Evolutionary conservation across 2,113 vertebrate genomes (phyloP), one percentile per base, ranked within the genome.

Genomic region (Monopterus albus): DNA sequence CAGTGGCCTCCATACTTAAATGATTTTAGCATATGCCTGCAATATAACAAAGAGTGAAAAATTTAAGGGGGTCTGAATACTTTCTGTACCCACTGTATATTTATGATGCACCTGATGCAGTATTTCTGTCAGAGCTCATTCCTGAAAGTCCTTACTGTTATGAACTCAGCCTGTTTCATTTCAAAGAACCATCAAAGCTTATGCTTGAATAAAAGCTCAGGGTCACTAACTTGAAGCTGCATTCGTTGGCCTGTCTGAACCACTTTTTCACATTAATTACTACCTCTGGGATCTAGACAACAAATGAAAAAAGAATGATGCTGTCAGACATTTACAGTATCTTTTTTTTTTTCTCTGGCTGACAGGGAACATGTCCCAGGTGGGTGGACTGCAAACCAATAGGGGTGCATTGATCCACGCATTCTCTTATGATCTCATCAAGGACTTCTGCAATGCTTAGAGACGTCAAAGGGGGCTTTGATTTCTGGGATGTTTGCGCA

Each of bases 401-500:
- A 17, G 45, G 38, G 31, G 18, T 2, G 7, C 51, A 85, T 68
- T 57, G 77, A 83, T 83, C 26, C 43, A 57, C 50, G 50, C 9
- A 47, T 31, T 78, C 36, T 60, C 50, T 78, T 64, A 68, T 69
- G 58, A 72, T 45, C n/a, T 38, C 55, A 60, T 83, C 63, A 83
- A 81, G 50, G 70, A 72, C 35, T 60, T 78, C 46, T 79, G 75
- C 78, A 60, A 74, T 55, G 35, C 20, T 33, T 20, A 35, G 33
- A 13, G 45, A 47, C n/a, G 66, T 79, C 74, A 86, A 75, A 83
- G 47, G 31, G 39, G 2, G 43, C 80, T 90, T 86, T 75, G 75
- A 86, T 84, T 80, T 72, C 66, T 55, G 39, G 64, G 61, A 57
- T 17, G 18, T 78, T 68, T 65, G 29, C 31, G 45, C 61, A 69